A percentile compares a stretch with the other conserved stretches of the same genome.
Evolutionary conservation across 2,888 invertebrate genomes (phyloP).

Genomic region (Agrochola lota): DNA sequence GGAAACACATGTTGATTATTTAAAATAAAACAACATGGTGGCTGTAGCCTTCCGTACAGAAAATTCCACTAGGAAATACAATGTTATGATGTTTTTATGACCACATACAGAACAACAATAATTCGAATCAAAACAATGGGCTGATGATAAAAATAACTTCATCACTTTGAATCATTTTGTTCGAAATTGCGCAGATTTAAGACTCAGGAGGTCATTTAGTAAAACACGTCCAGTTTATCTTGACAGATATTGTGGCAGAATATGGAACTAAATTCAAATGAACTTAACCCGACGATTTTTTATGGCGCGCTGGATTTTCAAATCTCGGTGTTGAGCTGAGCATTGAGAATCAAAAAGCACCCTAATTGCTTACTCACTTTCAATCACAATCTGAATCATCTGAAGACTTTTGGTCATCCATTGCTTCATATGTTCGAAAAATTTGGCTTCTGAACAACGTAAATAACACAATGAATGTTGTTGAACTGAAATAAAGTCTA

Average conservation of each 20-base stretch:
- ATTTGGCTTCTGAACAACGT: no score
- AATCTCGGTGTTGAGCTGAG: no score
- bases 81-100: slow-evolving; percentile 31
- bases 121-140: slow-evolving; percentile 45
- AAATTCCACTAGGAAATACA: slow-evolving; percentile 48
- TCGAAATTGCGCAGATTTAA: slow-evolving; percentile 49
- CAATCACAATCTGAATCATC: no score
- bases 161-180: slow-evolving; percentile 34
- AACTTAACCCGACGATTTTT: not conserved
- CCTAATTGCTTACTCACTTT: no score
- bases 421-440: no score
- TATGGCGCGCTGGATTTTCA: no score
- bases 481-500: no score
- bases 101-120: slow-evolving; percentile 32
- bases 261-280: not conserved
- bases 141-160: slow-evolving; percentile 33
- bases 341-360: no score
- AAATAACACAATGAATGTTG: no score
- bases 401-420: no score
- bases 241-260: not conserved
- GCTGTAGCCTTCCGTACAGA: slow-evolving; percentile 39
- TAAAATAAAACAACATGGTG: slow-evolving; percentile 28
- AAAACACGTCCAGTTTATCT: not conserved
- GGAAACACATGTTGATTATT: slow-evolving; percentile 31
- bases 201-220: slow-evolving; percentile 31